phyloP scores from a whole-genome alignment of 2,797 vertebrate genomes.

The Atherinosoma microstoma region DNA sequence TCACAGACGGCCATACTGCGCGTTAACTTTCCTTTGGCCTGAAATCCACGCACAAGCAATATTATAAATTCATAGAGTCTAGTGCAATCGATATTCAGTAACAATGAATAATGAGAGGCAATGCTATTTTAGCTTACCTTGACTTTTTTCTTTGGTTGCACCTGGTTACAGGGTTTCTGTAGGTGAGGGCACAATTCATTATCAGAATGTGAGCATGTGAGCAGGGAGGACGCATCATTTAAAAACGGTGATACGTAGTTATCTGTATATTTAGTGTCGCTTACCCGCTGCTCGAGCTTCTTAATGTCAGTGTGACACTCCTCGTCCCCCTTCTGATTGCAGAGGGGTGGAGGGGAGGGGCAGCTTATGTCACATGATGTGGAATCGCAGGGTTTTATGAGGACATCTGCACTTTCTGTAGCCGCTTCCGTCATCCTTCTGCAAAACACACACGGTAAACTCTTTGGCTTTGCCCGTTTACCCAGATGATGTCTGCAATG shows the following conservation, averaged over 20 bases:
- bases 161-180: conserved; percentile 86
- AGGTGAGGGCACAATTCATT: conserved; percentile 55
- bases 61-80: conserved; percentile 56
- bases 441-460: conserved; percentile 5
- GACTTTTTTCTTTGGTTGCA: conserved; percentile 90
- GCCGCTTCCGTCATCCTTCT: conserved; percentile 89
- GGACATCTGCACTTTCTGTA: conserved; percentile 76
- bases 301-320: conserved; percentile 54
- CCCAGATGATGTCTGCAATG: conserved; percentile 8
- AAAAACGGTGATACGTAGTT: conserved; percentile 1
- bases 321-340: conserved; percentile 66
- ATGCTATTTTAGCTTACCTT: conserved; percentile 85
- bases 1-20: conserved; percentile 92
- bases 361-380: conserved; percentile 45
- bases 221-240: conserved; percentile 12
- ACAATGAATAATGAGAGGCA: conserved; percentile 62
- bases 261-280: conserved; percentile 18
- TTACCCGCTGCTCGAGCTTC: conserved; percentile 74
- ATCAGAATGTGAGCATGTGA: conserved; percentile 14
- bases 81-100: conserved; percentile 48
- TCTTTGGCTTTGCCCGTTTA: neutral
- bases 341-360: conserved; percentile 53
- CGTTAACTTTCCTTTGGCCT: conserved; percentile 92
- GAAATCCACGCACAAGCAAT: conserved; percentile 58
- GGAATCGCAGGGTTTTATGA: conserved; percentile 68